These are phyloP conservation scores for Pelobates cultripes DNA, from an alignment of 2,797 vertebrate genomes.

Conservation along the genomic window DNA sequence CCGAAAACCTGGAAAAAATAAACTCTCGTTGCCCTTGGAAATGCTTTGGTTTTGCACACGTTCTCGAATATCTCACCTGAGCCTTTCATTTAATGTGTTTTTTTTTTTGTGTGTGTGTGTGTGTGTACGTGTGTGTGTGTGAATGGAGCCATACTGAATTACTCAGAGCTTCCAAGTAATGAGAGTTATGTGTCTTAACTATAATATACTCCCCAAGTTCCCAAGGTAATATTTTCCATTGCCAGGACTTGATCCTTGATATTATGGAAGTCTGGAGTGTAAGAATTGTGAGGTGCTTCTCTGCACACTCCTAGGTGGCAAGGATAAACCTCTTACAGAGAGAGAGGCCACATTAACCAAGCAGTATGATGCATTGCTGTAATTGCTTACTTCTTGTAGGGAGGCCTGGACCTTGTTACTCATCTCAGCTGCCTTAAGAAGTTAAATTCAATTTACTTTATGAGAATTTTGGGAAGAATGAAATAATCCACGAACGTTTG, in stretches of 20 bases:
- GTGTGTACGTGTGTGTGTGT: slow-evolving; percentile 6
- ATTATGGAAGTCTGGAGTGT: background rate
- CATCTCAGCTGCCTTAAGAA: background rate
- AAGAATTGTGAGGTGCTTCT: background rate
- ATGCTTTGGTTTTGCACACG: slow-evolving; percentile 46
- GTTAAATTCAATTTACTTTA: background rate
- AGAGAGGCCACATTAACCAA: background rate
- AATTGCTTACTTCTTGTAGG: no score
- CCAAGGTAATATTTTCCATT: slow-evolving; percentile 19
- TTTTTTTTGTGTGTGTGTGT: slow-evolving; percentile 22
- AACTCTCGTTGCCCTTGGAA: background rate
- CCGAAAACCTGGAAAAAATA: background rate
- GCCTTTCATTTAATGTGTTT: slow-evolving; percentile 22
- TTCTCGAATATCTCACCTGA: slow-evolving; percentile 23
- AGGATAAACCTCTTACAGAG: background rate
- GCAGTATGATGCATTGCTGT: background rate
- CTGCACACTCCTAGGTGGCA: slow-evolving; percentile 1
- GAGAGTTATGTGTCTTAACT: background rate
- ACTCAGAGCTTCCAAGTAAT: background rate
- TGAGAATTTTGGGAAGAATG: background rate
- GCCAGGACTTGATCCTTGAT: background rate
- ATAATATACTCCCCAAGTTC: slow-evolving; percentile 13
- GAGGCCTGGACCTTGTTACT: no score
- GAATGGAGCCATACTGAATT: background rate
- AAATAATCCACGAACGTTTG: slow-evolving; percentile 4